Conservation (phyloP, 2,113 vertebrate genomes). For the Hystrix cristata region DNA sequence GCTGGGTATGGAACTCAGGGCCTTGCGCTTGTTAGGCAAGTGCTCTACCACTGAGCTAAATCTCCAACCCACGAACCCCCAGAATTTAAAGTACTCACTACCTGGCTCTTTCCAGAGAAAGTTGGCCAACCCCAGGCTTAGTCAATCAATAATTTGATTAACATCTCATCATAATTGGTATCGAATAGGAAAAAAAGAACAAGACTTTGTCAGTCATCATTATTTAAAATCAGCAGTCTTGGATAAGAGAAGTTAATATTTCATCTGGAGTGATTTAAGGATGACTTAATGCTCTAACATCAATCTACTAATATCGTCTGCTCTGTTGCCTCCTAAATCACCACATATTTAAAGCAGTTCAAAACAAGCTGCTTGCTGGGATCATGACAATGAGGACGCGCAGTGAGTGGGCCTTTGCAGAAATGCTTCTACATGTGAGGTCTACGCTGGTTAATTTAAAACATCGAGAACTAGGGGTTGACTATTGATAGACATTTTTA, state of each 20-base stretch:
- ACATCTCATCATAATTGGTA: not conserved
- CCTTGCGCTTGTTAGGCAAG: too few relatives aligned
- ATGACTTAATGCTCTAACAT: constrained; percentile 59
- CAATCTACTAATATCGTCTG: constrained; percentile 67
- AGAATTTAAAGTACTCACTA: not conserved
- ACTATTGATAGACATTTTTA: constrained; percentile 65
- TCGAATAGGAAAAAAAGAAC: constrained; percentile 43
- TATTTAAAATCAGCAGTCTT: constrained; percentile 62
- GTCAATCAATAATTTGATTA: constrained; percentile 29
- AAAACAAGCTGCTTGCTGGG: constrained; percentile 55
- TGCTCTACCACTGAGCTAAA: too few relatives aligned
- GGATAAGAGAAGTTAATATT: constrained; percentile 62
- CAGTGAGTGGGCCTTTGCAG: not conserved
- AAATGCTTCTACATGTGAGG: not conserved
- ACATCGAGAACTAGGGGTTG: not conserved
- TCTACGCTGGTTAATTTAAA: constrained; percentile 39
- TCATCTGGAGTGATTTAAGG: constrained; percentile 37
- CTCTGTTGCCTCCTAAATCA: constrained; percentile 65
- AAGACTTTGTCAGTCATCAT: constrained; percentile 16
- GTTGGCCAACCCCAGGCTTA: not conserved
- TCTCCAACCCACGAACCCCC: not conserved
- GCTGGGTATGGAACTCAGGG: not conserved
- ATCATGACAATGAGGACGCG: not conserved
- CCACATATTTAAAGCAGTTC: constrained; percentile 55
- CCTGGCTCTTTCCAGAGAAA: not conserved